Evolutionary conservation across 2,888 invertebrate genomes (phyloP).

Genomic region (Brenthis daphne): DNA sequence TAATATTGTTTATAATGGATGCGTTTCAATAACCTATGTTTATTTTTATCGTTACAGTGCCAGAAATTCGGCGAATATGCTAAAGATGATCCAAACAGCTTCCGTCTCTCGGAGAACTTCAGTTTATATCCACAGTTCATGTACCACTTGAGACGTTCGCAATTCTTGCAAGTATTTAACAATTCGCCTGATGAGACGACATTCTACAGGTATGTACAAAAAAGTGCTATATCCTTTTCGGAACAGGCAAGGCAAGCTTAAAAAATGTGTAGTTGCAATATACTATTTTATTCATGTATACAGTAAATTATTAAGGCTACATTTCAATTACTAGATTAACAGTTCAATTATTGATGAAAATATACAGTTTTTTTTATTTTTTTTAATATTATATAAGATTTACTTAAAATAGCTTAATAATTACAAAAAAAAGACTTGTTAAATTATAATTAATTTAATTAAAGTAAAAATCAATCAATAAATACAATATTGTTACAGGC

Average conservation of each 20-base stretch:
- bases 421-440: background rate
- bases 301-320: no score
- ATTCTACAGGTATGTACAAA: constrained; percentile 89
- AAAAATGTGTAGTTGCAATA: no score
- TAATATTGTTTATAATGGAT: no score
- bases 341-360: no score
- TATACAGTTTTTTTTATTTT: no score
- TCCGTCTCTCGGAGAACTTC: constrained; percentile 97
- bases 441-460: background rate
- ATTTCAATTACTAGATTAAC: no score
- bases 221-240: background rate
- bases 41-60: constrained; percentile 84
- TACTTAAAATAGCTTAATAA: background rate
- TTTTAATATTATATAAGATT: background rate
- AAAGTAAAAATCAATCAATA: background rate
- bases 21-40: background rate
- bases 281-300: background rate
- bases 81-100: constrained; percentile 98
- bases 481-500: constrained; percentile 78
- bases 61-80: constrained; percentile 99
- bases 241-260: no score
- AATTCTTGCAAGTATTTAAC: constrained; percentile 99
- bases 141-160: constrained; percentile 98
- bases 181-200: constrained; percentile 99
- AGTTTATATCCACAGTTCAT: constrained; percentile 99